Base-by-base conservation (phyloP, 1,140 invertebrate genomes). In the Halictus rubicundus region DNA sequence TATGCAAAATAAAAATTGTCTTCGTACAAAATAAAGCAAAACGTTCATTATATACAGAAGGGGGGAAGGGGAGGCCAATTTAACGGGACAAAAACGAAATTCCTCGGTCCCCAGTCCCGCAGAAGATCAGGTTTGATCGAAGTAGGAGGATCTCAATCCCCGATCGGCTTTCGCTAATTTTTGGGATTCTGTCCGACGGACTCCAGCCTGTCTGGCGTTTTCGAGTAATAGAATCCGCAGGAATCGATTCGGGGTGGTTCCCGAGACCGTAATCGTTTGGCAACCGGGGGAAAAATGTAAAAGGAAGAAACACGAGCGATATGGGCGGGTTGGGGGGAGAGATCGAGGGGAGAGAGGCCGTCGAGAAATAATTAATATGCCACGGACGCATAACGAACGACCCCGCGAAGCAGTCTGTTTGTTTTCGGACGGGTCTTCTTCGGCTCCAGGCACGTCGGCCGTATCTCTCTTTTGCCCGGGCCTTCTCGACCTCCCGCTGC, bases 341-440 rank as follows among this genome's bases (percentile, higher is more conserved):
- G 27, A 23, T 32, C 46, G 69, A 25, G 63, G 72, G 82, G 60
- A 27, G 39, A 19, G 64, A 32, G 73, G 64, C 80, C 76, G 82
- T 86, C 86, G 82, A 80, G 81, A 87, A 90, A 90, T 90, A 91
- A 90, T 90, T 90, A 90, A 91, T 90, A 90, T 90, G 89, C 90
- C 89, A 82, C 71, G 87, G 86, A 89, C 88, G 86, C 86, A 90
- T 90, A 90, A 91, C 89, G 89, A 90, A 91, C 88, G 87, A 84
- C 87, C 84, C 80, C 69, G 76, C 79, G 83, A 82, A 81, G 83
- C 87, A 87, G 83, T 88, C 78, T 88, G 90, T 90, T 91, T 91
- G 89, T 91, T 91, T 91, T 91, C 87, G 88, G 89, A 81, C 75
- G 78, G 75, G 82, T 78, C 76, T 82, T 83, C 82, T 82, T 71